Percentiles rank a stretch among this genome's conserved stretches.
phyloP scores from a whole-genome alignment of 2,888 invertebrate species.

The Junonia oenone region DNA sequence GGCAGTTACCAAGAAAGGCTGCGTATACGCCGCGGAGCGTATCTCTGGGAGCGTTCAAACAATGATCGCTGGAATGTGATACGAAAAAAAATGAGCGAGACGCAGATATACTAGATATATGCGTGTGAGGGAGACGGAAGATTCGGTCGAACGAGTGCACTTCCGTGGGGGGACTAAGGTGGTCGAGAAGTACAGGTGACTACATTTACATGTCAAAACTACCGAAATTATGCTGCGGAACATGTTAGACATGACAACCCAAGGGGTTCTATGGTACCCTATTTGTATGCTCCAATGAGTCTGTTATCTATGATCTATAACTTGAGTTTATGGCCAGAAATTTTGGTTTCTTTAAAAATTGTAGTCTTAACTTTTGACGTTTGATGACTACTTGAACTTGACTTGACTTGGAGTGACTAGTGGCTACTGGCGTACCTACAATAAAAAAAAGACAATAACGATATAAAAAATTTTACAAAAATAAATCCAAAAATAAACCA shows the following conservation, averaged over 20 bases:
- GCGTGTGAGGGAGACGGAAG: slow-evolving; percentile 14
- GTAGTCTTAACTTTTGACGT: no score
- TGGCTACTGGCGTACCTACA: no score
- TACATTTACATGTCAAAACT: slow-evolving; percentile 1
- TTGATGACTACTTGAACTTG: no score
- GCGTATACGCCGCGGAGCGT: slow-evolving; percentile 45
- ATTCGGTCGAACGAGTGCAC: slow-evolving; percentile 33
- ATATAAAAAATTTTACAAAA: background rate
- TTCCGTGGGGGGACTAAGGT: slow-evolving; percentile 47
- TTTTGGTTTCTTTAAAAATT: no score
- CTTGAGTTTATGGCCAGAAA: no score
- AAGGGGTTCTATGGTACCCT: background rate
- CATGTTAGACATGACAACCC: background rate
- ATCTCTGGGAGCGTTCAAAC: slow-evolving; percentile 63
- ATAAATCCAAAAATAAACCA: background rate
- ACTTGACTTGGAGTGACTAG: no score
- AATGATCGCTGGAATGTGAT: slow-evolving; percentile 67
- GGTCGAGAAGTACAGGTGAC: slow-evolving; percentile 28
- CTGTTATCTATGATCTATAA: no score
- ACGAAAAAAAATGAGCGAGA: slow-evolving; percentile 46
- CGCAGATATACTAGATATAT: slow-evolving; percentile 35
- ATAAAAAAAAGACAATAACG: no score
- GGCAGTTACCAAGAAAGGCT: slow-evolving; percentile 27
- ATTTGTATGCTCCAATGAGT: background rate
- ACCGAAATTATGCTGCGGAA: background rate